phyloP scores from a whole-genome alignment of 2,888 invertebrate species.

The Apodemia zela region DNA sequence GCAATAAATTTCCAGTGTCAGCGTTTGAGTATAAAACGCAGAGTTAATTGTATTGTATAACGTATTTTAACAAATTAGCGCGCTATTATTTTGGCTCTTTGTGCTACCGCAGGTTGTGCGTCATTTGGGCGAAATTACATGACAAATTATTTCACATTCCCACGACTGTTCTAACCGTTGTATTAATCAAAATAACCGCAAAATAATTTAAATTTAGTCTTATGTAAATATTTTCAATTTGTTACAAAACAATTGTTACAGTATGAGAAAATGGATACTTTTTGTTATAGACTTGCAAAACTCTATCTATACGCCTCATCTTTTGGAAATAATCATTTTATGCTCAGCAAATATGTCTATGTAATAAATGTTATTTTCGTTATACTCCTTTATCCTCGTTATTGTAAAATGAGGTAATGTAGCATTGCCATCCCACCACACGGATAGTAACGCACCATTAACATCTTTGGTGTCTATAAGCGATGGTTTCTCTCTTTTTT shows the following conservation, averaged over 20 bases:
- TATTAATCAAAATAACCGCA: constrained; percentile 38
- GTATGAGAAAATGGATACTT: too few species aligned
- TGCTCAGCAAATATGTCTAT: too few species aligned
- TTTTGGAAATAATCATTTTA: too few species aligned
- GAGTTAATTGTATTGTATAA: constrained; percentile 16
- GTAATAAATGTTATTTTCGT: too few species aligned
- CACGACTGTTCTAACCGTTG: constrained; percentile 29
- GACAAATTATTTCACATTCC: constrained; percentile 35
- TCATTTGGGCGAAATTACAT: constrained; percentile 32
- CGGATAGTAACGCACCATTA: too few species aligned
- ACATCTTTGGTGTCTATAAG: too few species aligned
- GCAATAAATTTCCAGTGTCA: constrained; percentile 16
- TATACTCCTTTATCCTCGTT: too few species aligned
- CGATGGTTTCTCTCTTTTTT: too few species aligned
- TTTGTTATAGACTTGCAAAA: too few species aligned
- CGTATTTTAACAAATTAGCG: constrained; percentile 24
- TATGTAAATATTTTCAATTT: background rate
- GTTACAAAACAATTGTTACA: background rate
- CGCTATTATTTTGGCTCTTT: constrained; percentile 28
- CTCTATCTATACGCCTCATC: too few species aligned
- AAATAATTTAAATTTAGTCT: constrained; percentile 15
- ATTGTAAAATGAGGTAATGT: too few species aligned
- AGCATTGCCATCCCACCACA: too few species aligned
- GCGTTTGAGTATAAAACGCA: constrained; percentile 14
- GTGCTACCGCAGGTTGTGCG: constrained; percentile 28